Base-by-base conservation (phyloP, 2,888 invertebrate species). In the Phyllotreta striolata region DNA sequence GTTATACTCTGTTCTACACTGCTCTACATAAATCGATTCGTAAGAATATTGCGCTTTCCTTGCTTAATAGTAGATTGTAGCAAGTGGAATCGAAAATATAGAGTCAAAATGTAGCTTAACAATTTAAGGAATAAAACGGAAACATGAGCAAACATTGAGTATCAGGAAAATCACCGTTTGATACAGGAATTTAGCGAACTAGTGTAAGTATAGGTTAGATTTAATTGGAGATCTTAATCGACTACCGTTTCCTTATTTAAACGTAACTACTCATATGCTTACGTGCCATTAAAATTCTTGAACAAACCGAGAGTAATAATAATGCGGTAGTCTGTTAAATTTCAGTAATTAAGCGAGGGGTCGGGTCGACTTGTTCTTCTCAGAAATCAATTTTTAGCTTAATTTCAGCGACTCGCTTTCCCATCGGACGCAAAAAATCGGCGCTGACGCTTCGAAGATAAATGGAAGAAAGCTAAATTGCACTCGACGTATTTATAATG, bases 191-290 rank as follows among this genome's bases (percentile, higher is more conserved):
- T 52, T 47, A 13, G 52, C 44, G 13, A 37, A 60, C 41, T 43
- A 60, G 60, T 60, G 38, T 60, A 60, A 54, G 52, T 60, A 52
- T 52, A 54, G 35, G 44, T 44, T 60, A 60, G 13, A 60, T 60
- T 60, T 44, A 60, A 60, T 60, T 60, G 60, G 52, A 60, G 60
- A 60, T 60, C 44, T 44, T 60, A 60, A 60, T 60, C 60, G 52
- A 60, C 52, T 60, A 54, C 60, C 52, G 44, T 52, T 60, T 60
- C 60, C 60, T 60, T 60, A 60, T 60, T 60, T 60, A 43, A 60
- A 60, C 60, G 60, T 60, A 60, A 43, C 52, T 60, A 44, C 52
- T 60, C 54, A 60, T 60, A 52, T 39, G 49, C 49, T 49, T 49
- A 49, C 37, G 12, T 35, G 14, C 44, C 52, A 60, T 60, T 60